These are phyloP conservation scores for Lanius collurio DNA, from an alignment of 2,113 vertebrate genomes.

Conservation along the genomic window DNA sequence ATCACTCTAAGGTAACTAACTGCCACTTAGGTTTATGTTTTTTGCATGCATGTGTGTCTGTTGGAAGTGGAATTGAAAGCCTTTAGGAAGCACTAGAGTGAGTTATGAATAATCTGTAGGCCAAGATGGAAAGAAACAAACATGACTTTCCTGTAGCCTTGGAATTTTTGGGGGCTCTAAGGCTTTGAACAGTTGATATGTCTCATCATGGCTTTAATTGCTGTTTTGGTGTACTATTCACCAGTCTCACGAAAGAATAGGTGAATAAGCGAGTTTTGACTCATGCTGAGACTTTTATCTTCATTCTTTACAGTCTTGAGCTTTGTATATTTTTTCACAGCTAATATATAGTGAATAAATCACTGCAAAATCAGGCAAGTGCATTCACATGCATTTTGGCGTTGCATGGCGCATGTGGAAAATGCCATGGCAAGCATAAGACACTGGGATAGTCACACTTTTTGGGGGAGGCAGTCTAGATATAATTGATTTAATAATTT, in stretches of 20 bases:
- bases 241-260: not conserved
- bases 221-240: not conserved
- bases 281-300: not conserved
- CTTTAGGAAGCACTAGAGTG: not conserved
- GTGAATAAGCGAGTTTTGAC: not conserved
- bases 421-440: not conserved
- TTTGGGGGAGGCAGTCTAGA: not conserved
- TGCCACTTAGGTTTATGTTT: not conserved
- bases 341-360: not conserved
- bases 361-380: not conserved
- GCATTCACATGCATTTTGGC: not conserved
- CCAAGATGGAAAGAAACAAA: not conserved
- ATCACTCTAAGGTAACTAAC: not conserved
- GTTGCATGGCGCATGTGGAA: not conserved
- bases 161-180: not conserved
- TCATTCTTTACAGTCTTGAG: not conserved
- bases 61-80: not conserved
- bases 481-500: not conserved
- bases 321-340: not conserved
- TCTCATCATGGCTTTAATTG: not conserved
- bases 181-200: not conserved
- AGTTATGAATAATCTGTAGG: not conserved
- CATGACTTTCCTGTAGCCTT: rapidly evolving
- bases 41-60: not conserved
- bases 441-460: not conserved